Conservation (phyloP, 1,140 invertebrate species). For the Drosophila arawakana region DNA sequence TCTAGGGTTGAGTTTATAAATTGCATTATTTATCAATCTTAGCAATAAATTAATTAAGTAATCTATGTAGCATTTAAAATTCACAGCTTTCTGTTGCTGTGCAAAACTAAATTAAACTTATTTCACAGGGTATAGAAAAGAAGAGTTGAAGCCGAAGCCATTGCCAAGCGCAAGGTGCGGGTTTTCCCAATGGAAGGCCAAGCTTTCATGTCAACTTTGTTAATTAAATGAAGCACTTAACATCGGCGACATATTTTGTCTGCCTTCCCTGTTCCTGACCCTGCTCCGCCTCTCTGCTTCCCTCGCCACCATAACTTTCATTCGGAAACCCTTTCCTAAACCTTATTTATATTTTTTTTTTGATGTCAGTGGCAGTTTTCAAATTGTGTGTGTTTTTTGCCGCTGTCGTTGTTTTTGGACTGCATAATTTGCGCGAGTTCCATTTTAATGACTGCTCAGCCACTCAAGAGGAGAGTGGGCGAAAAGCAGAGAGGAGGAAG, state of each 20-base stretch:
- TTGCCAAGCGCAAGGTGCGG: constrained; percentile 25
- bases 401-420: constrained; percentile 30
- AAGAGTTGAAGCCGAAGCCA: background rate
- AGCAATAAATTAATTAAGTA: background rate
- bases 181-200: constrained; percentile 33
- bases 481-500: background rate
- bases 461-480: constrained; percentile 1
- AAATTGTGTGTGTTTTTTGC: constrained; percentile 15
- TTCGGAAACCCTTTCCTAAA: background rate
- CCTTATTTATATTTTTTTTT: background rate
- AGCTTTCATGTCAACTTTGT: constrained; percentile 80
- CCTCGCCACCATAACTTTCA: too few relatives aligned
- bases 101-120: background rate
- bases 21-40: background rate
- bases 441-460: constrained; percentile 68
- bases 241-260: constrained; percentile 72
- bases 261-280: constrained; percentile 1
- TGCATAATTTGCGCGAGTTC: constrained; percentile 68
- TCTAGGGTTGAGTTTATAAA: background rate
- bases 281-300: too few relatives aligned
- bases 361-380: constrained; percentile 16
- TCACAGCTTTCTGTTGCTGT: too few relatives aligned
- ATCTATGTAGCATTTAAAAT: too few relatives aligned
- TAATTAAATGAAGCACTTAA: constrained; percentile 83
- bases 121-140: constrained; percentile 16